A percentile compares a stretch with the other conserved stretches of the same genome.
These are phyloP conservation scores for Centruroides sculpturatus DNA, from an alignment of 1,140 invertebrate species.

Conservation along the genomic window DNA sequence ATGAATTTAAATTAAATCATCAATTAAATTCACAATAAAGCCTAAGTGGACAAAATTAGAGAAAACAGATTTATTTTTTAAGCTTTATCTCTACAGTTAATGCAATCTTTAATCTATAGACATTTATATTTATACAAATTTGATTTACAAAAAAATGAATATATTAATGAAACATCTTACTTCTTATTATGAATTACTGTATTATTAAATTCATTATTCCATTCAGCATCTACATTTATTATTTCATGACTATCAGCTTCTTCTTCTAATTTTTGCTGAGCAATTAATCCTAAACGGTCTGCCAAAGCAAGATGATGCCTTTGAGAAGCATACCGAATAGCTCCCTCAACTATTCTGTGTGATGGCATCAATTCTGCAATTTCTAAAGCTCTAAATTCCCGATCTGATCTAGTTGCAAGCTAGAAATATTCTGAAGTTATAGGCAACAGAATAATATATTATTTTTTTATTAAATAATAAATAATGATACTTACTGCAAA, in stretches of 20 bases:
- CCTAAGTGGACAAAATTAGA: no score
- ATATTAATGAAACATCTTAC: no score
- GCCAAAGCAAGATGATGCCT: constrained; percentile 57
- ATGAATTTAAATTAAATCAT: no score
- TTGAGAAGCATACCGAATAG: constrained; percentile 70
- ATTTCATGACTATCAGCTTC: constrained; percentile 1
- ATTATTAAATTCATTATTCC: no score
- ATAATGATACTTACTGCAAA: constrained; percentile 54
- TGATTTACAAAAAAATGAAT: no score
- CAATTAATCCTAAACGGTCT: constrained; percentile 37
- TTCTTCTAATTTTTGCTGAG: constrained; percentile 19
- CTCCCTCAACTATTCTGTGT: constrained; percentile 57
- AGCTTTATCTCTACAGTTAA: no score
- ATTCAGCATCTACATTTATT: neutral
- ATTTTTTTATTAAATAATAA: constrained; percentile 10
- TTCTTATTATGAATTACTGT: no score
- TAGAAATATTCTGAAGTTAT: constrained; percentile 29
- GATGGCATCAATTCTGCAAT: constrained; percentile 67
- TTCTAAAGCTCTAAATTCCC: constrained; percentile 71
- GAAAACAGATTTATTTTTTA: no score
- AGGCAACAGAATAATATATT: constrained; percentile 7
- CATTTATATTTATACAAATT: no score
- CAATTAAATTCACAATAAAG: no score
- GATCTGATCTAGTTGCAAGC: constrained; percentile 64
- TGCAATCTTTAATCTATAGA: no score